Percentiles rank a stretch among this genome's conserved stretches.
Evolutionary conservation across 2,888 invertebrate species (phyloP).

Genomic region (Cryptocephalus primarius): DNA sequence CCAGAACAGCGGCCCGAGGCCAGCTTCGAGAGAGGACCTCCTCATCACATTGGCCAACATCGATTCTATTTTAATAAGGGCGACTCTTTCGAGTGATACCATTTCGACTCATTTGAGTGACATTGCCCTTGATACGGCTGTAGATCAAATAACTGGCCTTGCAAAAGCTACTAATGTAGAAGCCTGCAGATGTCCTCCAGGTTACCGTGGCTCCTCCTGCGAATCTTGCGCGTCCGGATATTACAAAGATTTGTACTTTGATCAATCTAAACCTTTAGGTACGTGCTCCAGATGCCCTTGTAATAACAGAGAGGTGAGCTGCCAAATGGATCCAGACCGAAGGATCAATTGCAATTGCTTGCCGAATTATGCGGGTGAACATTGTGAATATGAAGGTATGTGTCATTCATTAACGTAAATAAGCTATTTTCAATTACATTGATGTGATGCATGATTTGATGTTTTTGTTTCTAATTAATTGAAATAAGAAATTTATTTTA

Average conservation of each 20-base stretch:
- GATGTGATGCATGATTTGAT: background rate
- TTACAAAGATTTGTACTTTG: conserved; percentile 53
- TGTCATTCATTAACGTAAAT: background rate
- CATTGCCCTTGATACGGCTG: conserved; percentile 77
- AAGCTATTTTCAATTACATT: background rate
- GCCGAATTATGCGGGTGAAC: conserved; percentile 55
- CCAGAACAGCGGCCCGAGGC: conserved; percentile 41
- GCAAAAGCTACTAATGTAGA: conserved; percentile 69
- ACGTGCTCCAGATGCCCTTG: conserved; percentile 68
- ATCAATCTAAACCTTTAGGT: conserved; percentile 40
- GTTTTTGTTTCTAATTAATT: background rate
- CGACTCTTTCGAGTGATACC: conserved; percentile 57
- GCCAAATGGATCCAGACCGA: conserved; percentile 44
- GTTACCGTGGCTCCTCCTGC: conserved; percentile 75
- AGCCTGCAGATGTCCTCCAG: conserved; percentile 43
- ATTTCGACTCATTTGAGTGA: conserved; percentile 63
- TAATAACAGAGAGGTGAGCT: conserved; percentile 58
- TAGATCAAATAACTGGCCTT: conserved; percentile 46
- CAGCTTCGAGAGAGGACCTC: conserved; percentile 68
- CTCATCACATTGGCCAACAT: conserved; percentile 76
- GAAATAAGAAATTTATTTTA: background rate
- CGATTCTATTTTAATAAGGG: conserved; percentile 72
- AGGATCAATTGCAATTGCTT: conserved; percentile 61
- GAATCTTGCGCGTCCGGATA: conserved; percentile 64
- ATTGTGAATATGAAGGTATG: conserved; percentile 43